Percentiles rank a stretch among this genome's conserved stretches.
Conservation (phyloP, 2,113 vertebrate species). For the Danionella cerebrum region DNA sequence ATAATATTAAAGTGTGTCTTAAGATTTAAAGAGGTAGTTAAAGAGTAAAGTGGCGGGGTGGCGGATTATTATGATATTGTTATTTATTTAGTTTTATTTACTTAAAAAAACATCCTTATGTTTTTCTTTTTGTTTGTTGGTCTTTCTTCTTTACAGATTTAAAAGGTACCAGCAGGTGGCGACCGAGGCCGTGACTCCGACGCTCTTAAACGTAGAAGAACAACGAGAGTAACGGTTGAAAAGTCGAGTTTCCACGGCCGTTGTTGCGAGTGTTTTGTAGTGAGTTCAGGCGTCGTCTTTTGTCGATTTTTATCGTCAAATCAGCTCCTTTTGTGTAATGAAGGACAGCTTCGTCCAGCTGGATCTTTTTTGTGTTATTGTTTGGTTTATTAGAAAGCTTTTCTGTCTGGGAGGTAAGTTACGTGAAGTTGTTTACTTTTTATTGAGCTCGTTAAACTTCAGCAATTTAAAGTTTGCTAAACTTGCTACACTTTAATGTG, state of each 20-base stretch:
- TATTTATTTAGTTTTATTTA: no score
- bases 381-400: not conserved
- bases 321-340: not conserved
- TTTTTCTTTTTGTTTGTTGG: no score
- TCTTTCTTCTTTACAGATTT: no score
- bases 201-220: not conserved
- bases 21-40: no score
- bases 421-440: slow-evolving; percentile 8
- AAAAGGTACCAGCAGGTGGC: no score
- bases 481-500: not conserved
- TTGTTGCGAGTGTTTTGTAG: no score
- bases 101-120: no score
- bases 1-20: no score
- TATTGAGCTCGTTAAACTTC: not conserved
- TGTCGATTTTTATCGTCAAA: not conserved
- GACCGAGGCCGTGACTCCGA: no score
- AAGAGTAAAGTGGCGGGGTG: no score
- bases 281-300: not conserved
- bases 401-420: not conserved
- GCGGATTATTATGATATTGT: no score
- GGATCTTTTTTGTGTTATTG: not conserved
- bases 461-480: not conserved
- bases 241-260: not conserved
- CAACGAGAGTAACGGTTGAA: not conserved
- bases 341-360: not conserved